Conservation (phyloP, 2,888 invertebrate genomes). For the Epistrophella euchroma region DNA sequence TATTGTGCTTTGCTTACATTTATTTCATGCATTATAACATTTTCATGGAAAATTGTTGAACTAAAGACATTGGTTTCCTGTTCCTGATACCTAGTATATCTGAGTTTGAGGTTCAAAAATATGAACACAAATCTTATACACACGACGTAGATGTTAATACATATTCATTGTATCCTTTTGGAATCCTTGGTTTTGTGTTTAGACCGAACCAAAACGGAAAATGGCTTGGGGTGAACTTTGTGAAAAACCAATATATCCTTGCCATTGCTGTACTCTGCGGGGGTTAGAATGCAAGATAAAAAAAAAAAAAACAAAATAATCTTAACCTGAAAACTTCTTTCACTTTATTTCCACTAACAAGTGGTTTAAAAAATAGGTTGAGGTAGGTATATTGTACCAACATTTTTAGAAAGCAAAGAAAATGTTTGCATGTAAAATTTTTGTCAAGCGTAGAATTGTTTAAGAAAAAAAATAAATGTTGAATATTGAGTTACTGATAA, state of each 20-base stretch:
- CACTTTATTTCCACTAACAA: not conserved
- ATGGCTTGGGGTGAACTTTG: not conserved
- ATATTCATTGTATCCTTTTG: constrained; percentile 14
- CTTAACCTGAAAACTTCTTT: not conserved
- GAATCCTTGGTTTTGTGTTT: not conserved
- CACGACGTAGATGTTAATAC: not conserved
- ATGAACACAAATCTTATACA: not conserved
- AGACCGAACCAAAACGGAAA: not conserved
- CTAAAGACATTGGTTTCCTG: constrained; percentile 7
- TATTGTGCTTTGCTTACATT: no score
- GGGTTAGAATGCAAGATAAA: not conserved
- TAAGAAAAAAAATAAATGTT: not conserved
- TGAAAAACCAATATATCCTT: not conserved
- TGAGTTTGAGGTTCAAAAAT: constrained; percentile 11
- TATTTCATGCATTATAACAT: not conserved
- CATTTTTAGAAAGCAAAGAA: not conserved
- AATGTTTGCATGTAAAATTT: not conserved
- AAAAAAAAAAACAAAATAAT: not conserved
- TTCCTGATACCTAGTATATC: not conserved
- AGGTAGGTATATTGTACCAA: not conserved
- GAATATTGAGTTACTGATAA: not conserved
- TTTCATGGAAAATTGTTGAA: constrained; percentile 8
- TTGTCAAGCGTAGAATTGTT: not conserved
- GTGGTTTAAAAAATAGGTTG: not conserved
- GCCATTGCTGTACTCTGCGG: not conserved